Evolutionary conservation across 2,113 vertebrate genomes (phyloP), one percentile per base, ranked within the genome.

Genomic region (Misgurnus mizolepis): DNA sequence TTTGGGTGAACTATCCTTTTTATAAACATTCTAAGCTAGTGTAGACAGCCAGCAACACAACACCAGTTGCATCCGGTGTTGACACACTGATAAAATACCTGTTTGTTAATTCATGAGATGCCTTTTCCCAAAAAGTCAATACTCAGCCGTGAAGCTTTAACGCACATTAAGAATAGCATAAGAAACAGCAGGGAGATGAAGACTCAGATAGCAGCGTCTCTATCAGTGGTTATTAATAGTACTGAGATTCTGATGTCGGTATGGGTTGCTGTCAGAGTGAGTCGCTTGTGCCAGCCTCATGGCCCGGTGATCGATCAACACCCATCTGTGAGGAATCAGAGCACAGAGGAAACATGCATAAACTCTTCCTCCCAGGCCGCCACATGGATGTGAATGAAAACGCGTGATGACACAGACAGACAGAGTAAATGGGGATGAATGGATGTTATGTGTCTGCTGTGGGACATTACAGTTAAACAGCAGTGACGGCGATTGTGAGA

Each of bases 221-320:
- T n/a, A 45, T 64, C 55, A 72, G 56, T 64, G 79, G 62, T 76
- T 80, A 76, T 86, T 86, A 86, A 74, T 81, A 85, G 84, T 45
- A 62, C 62, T 83, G 78, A 55, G 79, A 80, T 80, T 85, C 61
- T 78, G 78, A 85, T 81, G 49, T 67, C 40, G 65, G 75, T 10
- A 43, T 58, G 53, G 78, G 69, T 45, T 60, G 22, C 68, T 76
- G 77, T 86, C 84, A 82, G 68, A 75, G 77, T 68, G 77, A 83
- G 82, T 53, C 47, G 49, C 53, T 71, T 41, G 78, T 60, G 62
- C 74, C 79, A 72, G 18, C 66, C 41, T 64, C 43, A 66, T 73
- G 71, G 50, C 74, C 81, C 76, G 47, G 12, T 72, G 64, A 86
- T 88, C 81, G 68, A 88, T 87, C 71, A 81, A 85, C 80, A 82